Base-by-base conservation (phyloP, 2,888 invertebrate species). In the Nipponacmea schrenckii region DNA sequence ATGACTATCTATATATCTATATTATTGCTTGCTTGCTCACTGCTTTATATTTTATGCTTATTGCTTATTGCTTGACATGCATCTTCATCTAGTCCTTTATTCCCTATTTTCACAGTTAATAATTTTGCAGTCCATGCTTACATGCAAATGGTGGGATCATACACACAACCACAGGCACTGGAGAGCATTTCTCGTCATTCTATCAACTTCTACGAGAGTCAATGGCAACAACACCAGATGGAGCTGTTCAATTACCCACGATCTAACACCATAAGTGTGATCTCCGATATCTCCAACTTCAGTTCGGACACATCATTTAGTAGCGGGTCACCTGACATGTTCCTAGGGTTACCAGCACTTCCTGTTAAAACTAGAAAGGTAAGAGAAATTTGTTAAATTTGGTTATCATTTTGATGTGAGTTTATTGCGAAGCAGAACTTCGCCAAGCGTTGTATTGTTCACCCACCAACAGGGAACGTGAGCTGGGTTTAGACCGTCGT, bases 121-220 rank as follows among this genome's bases (percentile, higher is more conserved):
- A 64, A 50, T 44, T 62, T 79, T 76, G 31, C 83, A 89, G 96
- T 96, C 86, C 95, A 96, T 94, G 96, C 95, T 78, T 97, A 96
- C 90, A 96, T 97, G 96, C 96, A 96, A 91, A 95, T 96, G 93
- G 94, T 95, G 86, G 95, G 95, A 27, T 94, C 94, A 89, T 96
- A 95, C 91, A 83, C 82, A 12, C 95, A 95, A 85, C 89, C 90
- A 5, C 88, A 85, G 72, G 68, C 75, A 83, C 93, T 94, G 89
- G 92, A 95, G 89, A 92, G 95, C 67, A 96, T 96, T 89, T 96
- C 96, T 4, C 93, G 96, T 84, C 95, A 96, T 87, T 93, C 94
- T 7, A 94, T 93, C 87, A 93, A 93, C 80, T 89, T 90, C 72
- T 90, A 92, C 83, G 92, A 92, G 84, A 89, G 91, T 3, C 90